A percentile compares a stretch with the other conserved stretches of the same genome.
These are phyloP conservation scores for Sabatieria punctata DNA, from an alignment of 2,888 invertebrate genomes.

Conservation along the genomic window DNA sequence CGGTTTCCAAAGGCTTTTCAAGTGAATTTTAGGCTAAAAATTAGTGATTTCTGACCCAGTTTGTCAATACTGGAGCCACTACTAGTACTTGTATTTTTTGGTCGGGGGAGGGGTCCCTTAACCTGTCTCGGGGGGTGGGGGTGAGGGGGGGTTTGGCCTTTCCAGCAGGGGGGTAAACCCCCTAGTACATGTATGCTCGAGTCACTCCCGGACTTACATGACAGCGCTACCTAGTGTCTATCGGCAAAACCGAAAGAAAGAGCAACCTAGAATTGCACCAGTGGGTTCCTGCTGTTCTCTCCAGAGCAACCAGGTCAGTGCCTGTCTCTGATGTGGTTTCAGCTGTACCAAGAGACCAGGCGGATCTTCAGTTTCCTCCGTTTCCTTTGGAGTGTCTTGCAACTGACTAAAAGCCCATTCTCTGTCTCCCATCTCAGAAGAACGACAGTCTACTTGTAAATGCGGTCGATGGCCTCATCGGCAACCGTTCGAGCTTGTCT, in stretches of 20 bases:
- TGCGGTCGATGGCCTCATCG: slow-evolving; percentile 14
- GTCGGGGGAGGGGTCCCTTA: no score
- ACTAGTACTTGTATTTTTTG: no score
- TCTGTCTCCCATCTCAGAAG: slow-evolving; percentile 14
- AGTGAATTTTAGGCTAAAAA: no score
- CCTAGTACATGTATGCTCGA: no score
- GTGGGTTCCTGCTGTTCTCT: slow-evolving; percentile 62
- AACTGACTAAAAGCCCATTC: slow-evolving; percentile 3
- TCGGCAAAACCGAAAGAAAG: background rate
- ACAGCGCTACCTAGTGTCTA: background rate
- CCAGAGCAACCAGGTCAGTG: slow-evolving; percentile 72
- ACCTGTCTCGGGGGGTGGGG: no score
- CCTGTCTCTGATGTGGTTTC: slow-evolving; percentile 67
- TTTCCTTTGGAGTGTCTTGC: slow-evolving; percentile 5
- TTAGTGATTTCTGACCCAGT: no score
- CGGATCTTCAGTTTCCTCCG: slow-evolving; percentile 6
- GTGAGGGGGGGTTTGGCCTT: no score
- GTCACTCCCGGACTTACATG: background rate
- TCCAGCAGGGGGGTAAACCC: no score
- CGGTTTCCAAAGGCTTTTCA: no score
- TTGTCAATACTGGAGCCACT: no score
- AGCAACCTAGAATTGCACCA: slow-evolving; percentile 64
- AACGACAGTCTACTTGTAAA: slow-evolving; percentile 16
- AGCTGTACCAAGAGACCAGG: slow-evolving; percentile 30
- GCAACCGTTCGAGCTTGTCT: slow-evolving; percentile 14